These are phyloP conservation scores for Coregonus suidteri DNA, from an alignment of 2,797 vertebrate species.

Conservation along the genomic window DNA sequence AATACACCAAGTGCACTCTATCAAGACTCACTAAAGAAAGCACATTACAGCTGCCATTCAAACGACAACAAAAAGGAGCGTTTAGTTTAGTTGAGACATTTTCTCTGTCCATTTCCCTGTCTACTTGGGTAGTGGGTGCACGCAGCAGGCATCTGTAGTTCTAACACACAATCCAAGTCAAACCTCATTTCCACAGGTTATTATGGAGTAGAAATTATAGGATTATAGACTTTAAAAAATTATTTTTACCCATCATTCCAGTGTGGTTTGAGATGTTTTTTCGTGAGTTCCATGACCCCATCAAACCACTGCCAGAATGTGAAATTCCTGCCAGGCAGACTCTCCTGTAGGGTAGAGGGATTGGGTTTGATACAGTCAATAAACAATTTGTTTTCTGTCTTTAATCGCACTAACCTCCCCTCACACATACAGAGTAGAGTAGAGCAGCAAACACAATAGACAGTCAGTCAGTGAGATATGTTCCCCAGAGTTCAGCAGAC, in stretches of 20 bases:
- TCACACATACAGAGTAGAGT: not conserved
- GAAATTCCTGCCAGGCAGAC: slow-evolving; percentile 85
- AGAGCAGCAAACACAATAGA: not conserved
- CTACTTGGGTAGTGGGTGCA: not conserved
- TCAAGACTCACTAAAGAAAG: slow-evolving; percentile 18
- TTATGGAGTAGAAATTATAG: not conserved
- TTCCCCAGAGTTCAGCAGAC: slow-evolving; percentile 20
- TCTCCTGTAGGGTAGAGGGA: slow-evolving; percentile 63
- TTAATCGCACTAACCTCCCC: not conserved
- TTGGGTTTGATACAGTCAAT: slow-evolving; percentile 3
- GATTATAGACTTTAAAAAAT: not conserved
- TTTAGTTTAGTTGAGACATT: slow-evolving; percentile 11
- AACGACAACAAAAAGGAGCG: not conserved
- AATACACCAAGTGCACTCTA: not conserved
- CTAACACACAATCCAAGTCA: too few relatives aligned
- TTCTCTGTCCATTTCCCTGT: not conserved
- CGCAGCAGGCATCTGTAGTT: not conserved
- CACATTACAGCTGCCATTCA: slow-evolving; percentile 17
- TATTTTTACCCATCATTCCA: slow-evolving; percentile 87
- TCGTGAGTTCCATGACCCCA: slow-evolving; percentile 87
- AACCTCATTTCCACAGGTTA: not conserved
- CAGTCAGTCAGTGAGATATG: slow-evolving; percentile 6
- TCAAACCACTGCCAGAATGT: slow-evolving; percentile 94
- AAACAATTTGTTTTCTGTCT: not conserved
- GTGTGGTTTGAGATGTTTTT: slow-evolving; percentile 83